Evolutionary conservation across 2,797 vertebrate species (phyloP).

Genomic region (Lindbergichthys nudifrons): DNA sequence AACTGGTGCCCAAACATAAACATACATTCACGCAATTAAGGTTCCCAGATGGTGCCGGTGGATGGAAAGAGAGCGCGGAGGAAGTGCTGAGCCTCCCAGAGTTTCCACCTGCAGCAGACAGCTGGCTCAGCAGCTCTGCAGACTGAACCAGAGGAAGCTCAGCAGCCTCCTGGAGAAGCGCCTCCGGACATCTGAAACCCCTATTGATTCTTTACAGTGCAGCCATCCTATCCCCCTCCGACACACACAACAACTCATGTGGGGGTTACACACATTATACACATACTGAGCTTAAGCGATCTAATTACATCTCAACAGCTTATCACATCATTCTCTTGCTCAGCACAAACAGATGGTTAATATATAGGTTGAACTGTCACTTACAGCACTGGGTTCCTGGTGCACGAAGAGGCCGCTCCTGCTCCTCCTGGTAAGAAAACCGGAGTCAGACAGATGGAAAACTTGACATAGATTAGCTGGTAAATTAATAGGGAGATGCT

Average conservation of each 20-base stretch:
- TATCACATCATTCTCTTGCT: constrained; percentile 48
- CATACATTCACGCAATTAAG: constrained; percentile 32
- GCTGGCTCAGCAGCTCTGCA: constrained; percentile 72
- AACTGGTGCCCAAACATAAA: constrained; percentile 27
- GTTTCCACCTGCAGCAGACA: constrained; percentile 54
- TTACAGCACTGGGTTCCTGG: constrained; percentile 95
- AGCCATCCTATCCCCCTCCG: constrained; percentile 39
- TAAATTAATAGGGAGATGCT: background rate
- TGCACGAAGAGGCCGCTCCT: constrained; percentile 90
- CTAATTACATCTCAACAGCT: constrained; percentile 55
- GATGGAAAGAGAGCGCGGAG: constrained; percentile 45
- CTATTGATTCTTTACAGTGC: constrained; percentile 68
- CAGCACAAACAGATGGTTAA: constrained; percentile 43
- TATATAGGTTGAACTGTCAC: constrained; percentile 72
- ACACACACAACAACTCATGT: constrained; percentile 47
- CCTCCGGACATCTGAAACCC: constrained; percentile 64
- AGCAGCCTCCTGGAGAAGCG: constrained; percentile 49
- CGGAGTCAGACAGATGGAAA: constrained; percentile 51
- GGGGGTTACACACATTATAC: constrained; percentile 58
- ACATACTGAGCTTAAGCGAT: constrained; percentile 50
- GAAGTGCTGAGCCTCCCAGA: constrained; percentile 33
- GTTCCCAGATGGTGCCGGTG: constrained; percentile 34
- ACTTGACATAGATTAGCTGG: background rate
- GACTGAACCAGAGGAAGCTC: constrained; percentile 46
- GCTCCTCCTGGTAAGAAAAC: constrained; percentile 90